These are phyloP conservation scores for Pipa parva DNA, from an alignment of 2,113 vertebrate genomes.

Conservation along the genomic window DNA sequence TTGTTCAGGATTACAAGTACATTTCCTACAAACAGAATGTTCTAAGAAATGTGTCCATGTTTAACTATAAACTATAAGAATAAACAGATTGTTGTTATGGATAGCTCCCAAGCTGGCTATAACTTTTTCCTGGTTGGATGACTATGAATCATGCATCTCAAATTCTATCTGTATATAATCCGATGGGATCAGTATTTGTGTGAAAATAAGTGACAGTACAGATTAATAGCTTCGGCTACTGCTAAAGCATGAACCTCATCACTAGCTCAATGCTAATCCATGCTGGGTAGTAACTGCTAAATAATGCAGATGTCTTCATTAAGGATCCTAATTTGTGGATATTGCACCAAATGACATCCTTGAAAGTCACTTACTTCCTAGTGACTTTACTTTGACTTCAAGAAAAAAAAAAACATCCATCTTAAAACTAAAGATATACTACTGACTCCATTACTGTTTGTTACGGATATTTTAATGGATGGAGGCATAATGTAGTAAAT, in stretches of 20 bases:
- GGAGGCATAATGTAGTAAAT: too few species aligned
- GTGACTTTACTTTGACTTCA: slow-evolving; percentile 24
- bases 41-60: background rate
- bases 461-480: too few species aligned
- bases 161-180: slow-evolving; percentile 33
- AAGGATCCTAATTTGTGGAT: slow-evolving; percentile 26
- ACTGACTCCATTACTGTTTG: too few species aligned
- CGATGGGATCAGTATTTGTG: slow-evolving; percentile 34
- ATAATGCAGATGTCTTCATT: slow-evolving; percentile 43
- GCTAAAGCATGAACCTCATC: slow-evolving; percentile 27
- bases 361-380: slow-evolving; percentile 27
- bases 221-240: slow-evolving; percentile 29
- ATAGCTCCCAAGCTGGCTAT: slow-evolving; percentile 33
- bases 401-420: too few species aligned
- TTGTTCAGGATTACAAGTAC: too few species aligned
- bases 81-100: slow-evolving; percentile 25
- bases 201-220: slow-evolving; percentile 33
- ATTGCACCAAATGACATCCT: slow-evolving; percentile 18
- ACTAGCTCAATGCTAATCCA: slow-evolving; percentile 24
- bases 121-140: slow-evolving; percentile 28
- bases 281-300: slow-evolving; percentile 28
- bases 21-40: too few species aligned
- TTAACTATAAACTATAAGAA: slow-evolving; percentile 20
- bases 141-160: slow-evolving; percentile 38
- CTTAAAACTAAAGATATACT: too few species aligned